phyloP scores from a whole-genome alignment of 2,113 vertebrate genomes.

The Ibidorhyncha struthersii region DNA sequence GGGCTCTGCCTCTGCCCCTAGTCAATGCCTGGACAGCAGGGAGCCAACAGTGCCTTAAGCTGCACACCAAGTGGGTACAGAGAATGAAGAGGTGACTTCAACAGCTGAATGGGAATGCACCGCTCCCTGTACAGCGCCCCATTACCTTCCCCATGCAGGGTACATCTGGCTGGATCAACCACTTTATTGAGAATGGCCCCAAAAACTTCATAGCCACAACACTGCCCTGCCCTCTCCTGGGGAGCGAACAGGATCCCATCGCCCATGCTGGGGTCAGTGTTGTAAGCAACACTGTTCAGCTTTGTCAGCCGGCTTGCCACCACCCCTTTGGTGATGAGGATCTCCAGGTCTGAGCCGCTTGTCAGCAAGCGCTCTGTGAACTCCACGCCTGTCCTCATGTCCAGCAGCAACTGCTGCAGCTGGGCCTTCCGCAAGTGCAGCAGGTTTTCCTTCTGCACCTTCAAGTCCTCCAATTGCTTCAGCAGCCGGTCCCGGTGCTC shows the following conservation, averaged over 20 bases:
- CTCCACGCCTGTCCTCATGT: slow-evolving; percentile 78
- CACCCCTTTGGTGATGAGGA: slow-evolving; percentile 85
- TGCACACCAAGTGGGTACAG: not conserved
- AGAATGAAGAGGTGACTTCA: not conserved
- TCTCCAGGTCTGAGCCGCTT: slow-evolving; percentile 83
- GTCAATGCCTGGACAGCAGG: not conserved
- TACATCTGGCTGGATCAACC: slow-evolving; percentile 83
- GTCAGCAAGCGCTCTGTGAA: slow-evolving; percentile 85
- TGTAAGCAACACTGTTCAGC: slow-evolving; percentile 73
- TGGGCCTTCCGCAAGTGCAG: slow-evolving; percentile 86
- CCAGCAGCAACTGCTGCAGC: slow-evolving; percentile 87
- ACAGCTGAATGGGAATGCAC: too few species aligned
- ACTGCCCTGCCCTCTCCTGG: slow-evolving; percentile 78
- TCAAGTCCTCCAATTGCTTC: slow-evolving; percentile 82
- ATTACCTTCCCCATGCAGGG: slow-evolving; percentile 87
- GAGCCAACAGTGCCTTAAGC: not conserved
- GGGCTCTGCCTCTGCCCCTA: not conserved
- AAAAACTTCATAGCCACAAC: slow-evolving; percentile 83
- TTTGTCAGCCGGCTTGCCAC: slow-evolving; percentile 79
- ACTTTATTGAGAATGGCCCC: slow-evolving; percentile 80
- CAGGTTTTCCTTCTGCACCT: slow-evolving; percentile 80
- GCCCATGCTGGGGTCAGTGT: slow-evolving; percentile 33
- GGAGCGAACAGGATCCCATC: slow-evolving; percentile 81
- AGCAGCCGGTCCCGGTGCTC: slow-evolving; percentile 84
- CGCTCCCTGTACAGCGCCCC: not conserved